Base-by-base conservation (phyloP, 2,888 invertebrate species). In the Leptinotarsa rubiginosa region DNA sequence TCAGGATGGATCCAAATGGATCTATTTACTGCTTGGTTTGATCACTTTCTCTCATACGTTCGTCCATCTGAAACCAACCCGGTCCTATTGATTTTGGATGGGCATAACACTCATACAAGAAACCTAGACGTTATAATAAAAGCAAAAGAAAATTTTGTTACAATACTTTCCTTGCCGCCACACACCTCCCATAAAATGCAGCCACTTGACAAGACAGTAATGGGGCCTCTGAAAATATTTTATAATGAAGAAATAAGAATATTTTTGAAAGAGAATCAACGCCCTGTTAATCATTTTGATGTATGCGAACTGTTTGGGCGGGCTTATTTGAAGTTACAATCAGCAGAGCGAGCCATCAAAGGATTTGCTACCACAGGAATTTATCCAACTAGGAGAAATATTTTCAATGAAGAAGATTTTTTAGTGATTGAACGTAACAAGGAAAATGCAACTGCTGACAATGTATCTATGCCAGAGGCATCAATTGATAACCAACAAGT, bases 1-100 rank as follows among this genome's bases (percentile, higher is more conserved):
- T 65, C 66, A 22, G 69, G 68, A 15, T 73, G 70, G 73, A 66
- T 73, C n/a, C 69, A 73, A 59, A 65, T 41, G 52, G 47, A 73
- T 31, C 54, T 69, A 20, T 69, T 69, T 41, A 69, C 73, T 16
- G 7, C 50, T 3, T 59, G 73, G 73, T 69, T 73, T 25, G 47
- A 62, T 4, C 73, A 47, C 22, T 73, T 73, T 52, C 65, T 71
- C 47, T 65, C 50, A 52, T 65, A 56, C 47, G 64, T 69, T 49
- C 49, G 47, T 16, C 47, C 41, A 47, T 25, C 25, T 25, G 25
- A 25, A 25, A 25, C 25, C 25, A 25, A 70, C 18, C 75, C 72
- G 52, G 62, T 75, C 4, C 47, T 75, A 3, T 49, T 75, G 10
- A 47, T 75, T 20, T 18, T 74, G 25, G 71, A 71, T 64, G 74